Evolutionary conservation across 1,140 invertebrate species (phyloP).

Genomic region (Dryas iulia): DNA sequence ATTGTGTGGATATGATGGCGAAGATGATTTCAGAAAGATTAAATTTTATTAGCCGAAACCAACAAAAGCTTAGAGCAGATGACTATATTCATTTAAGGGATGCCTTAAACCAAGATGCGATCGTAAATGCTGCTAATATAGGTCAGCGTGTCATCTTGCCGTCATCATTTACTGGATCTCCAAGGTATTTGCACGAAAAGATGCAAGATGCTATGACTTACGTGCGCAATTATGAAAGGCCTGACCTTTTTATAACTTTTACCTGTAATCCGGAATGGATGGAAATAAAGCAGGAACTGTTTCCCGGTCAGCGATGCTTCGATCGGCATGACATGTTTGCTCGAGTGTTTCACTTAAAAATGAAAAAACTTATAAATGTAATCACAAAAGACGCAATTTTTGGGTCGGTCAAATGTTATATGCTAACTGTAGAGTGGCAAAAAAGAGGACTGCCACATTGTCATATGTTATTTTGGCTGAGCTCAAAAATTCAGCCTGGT

Average conservation of each 20-base stretch:
- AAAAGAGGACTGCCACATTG: constrained; percentile 75
- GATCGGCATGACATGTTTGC: constrained; percentile 72
- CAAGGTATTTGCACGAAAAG: not conserved
- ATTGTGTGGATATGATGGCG: too few species aligned
- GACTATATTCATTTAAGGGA: too few species aligned
- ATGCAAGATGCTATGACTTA: too few species aligned
- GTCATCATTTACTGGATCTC: constrained; percentile 3
- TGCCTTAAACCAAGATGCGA: too few species aligned
- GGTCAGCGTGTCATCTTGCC: constrained; percentile 28
- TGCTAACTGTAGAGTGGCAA: constrained; percentile 49
- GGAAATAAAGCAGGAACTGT: too few species aligned
- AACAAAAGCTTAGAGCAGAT: too few species aligned
- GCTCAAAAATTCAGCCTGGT: too few species aligned
- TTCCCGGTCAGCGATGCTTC: constrained; percentile 14
- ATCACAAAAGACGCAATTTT: constrained; percentile 30
- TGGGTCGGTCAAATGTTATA: constrained; percentile 19
- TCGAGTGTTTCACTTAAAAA: constrained; percentile 74
- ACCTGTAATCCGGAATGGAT: too few species aligned
- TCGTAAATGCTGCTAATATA: constrained; percentile 34
- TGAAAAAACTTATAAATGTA: constrained; percentile 54
- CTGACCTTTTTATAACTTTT: too few species aligned
- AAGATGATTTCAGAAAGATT: constrained; percentile 38
- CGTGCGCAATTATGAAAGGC: not conserved
- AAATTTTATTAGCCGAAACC: too few species aligned
- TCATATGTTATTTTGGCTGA: too few species aligned